Evolutionary conservation across 2,797 vertebrate species (phyloP).

Genomic region (Diplodus puntazzo): DNA sequence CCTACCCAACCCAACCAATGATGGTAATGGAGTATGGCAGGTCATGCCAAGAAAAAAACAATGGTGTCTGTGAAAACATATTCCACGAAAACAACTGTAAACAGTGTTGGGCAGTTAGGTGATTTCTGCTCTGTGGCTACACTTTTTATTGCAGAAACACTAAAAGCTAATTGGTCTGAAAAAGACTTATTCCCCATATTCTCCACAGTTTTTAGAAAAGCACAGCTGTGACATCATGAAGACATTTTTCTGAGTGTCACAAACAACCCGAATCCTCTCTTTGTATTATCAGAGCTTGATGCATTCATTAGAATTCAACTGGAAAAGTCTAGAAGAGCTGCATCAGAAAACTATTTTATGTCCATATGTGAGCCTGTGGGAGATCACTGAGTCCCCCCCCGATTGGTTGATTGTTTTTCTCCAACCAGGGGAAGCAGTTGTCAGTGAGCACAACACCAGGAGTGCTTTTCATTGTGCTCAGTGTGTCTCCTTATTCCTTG

Average conservation of each 20-base stretch:
- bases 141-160: neutral
- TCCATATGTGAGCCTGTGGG: neutral
- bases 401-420: conserved; percentile 12
- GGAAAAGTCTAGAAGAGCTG: neutral
- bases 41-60: no score
- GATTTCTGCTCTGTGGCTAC: neutral
- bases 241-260: neutral
- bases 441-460: neutral
- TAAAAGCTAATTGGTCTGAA: neutral
- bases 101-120: neutral
- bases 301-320: neutral
- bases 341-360: neutral
- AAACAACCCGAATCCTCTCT: neutral
- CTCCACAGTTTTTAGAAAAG: neutral
- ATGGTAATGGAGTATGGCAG: no score
- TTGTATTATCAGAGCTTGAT: neutral
- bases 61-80: no score
- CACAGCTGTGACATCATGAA: neutral
- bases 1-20: no score
- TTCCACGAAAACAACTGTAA: no score
- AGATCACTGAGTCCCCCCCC: neutral
- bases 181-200: neutral
- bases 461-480: no score
- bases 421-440: conserved; percentile 14
- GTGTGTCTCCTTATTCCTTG: no score